Conservation (phyloP, 92 coral and sea anemone species). For the Actinernus sp. region DNA sequence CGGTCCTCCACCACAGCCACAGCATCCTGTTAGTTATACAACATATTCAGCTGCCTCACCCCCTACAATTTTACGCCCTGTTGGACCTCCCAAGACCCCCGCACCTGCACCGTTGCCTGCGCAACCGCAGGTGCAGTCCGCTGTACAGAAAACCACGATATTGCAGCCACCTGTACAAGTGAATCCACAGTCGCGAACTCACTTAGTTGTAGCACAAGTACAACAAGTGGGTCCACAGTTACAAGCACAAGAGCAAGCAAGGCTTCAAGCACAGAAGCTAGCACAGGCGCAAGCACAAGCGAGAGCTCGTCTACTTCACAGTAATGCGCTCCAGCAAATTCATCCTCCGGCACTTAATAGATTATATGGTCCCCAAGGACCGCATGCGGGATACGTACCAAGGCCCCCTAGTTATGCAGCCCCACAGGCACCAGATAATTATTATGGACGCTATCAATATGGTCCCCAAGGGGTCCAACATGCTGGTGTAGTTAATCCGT, state of each 20-base stretch:
- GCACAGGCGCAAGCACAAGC: constrained; percentile 33
- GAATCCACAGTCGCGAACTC: constrained; percentile 9
- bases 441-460: constrained; percentile 15
- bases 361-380: constrained; percentile 45
- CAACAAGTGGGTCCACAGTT: constrained; percentile 23
- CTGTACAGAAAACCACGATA: constrained; percentile 7
- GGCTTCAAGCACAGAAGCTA: constrained; percentile 35
- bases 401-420: constrained; percentile 23
- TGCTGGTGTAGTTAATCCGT: constrained; percentile 2
- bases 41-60: constrained; percentile 8
- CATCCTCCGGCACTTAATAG: constrained; percentile 26
- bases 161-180: constrained; percentile 22
- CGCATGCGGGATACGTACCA: constrained; percentile 8
- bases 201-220: constrained; percentile 39
- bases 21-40: constrained; percentile 17
- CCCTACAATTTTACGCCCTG: constrained; percentile 5
- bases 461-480: constrained; percentile 4
- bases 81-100: constrained; percentile 20
- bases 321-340: constrained; percentile 27
- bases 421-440: constrained; percentile 13
- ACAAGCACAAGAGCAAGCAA: constrained; percentile 31
- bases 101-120: constrained; percentile 35
- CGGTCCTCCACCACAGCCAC: constrained; percentile 65
- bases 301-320: constrained; percentile 6
- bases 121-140: constrained; percentile 18